Conservation (phyloP, 2,797 vertebrate species). For the Spinus pinus region DNA sequence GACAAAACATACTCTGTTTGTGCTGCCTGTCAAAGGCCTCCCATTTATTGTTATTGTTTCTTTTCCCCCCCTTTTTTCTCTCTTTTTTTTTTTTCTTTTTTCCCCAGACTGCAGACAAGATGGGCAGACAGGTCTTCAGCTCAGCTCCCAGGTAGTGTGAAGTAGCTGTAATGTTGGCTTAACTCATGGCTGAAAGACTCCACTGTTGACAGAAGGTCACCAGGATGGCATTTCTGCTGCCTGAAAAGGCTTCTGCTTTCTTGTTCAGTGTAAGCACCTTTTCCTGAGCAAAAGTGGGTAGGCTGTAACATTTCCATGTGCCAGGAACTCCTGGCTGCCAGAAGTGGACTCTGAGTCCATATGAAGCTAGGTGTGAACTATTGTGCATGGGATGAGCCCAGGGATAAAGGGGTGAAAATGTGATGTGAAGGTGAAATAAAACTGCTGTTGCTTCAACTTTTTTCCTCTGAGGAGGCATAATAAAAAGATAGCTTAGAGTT, state of each 20-base stretch:
- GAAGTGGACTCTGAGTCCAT: neutral
- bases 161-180: constrained; percentile 1
- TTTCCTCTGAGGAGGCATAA: neutral
- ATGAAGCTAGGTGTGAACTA: neutral
- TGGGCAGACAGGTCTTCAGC: neutral
- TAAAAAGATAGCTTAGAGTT: neutral
- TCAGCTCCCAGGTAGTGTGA: neutral
- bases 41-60: neutral
- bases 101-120: neutral
- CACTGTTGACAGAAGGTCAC: constrained; percentile 43
- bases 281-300: neutral
- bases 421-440: neutral
- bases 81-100: neutral
- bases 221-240: neutral
- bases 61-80: neutral
- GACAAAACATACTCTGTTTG: constrained; percentile 29
- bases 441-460: neutral
- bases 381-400: neutral
- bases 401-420: neutral
- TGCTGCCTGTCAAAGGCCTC: neutral
- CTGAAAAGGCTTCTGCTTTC: neutral
- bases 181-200: constrained; percentile 6
- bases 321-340: neutral
- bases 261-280: neutral
- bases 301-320: neutral